A percentile compares a stretch with the other conserved stretches of the same genome.
Conservation (phyloP, 2,888 invertebrate genomes). For the Peribatodes rhomboidaria region DNA sequence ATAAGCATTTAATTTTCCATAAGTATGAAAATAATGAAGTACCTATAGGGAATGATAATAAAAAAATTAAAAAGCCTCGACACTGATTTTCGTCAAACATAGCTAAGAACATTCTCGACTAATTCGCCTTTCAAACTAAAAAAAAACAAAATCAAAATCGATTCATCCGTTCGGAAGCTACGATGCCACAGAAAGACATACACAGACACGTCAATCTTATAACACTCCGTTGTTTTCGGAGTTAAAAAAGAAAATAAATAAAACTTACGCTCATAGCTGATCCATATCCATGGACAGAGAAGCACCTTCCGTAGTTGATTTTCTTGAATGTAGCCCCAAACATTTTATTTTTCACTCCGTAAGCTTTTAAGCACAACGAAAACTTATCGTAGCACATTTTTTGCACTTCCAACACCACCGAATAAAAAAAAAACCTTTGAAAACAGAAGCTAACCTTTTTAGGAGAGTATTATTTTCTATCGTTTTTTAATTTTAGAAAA, state of each 20-base stretch:
- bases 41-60: too few relatives aligned
- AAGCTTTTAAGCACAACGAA: constrained; percentile 54
- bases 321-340: constrained; percentile 44
- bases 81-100: too few relatives aligned
- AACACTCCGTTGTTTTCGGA: too few relatives aligned
- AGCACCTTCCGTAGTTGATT: constrained; percentile 57
- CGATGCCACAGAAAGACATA: too few relatives aligned
- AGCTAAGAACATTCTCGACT: too few relatives aligned
- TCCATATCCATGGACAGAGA: constrained; percentile 68
- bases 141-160: too few relatives aligned
- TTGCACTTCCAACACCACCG: constrained; percentile 39
- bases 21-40: too few relatives aligned
- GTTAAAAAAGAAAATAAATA: constrained; percentile 13
- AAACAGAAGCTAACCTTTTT: constrained; percentile 3
- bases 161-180: too few relatives aligned
- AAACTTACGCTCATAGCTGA: constrained; percentile 62
- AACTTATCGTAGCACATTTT: constrained; percentile 70
- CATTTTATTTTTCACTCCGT: constrained; percentile 52
- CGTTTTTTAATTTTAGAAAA: neutral
- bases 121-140: too few relatives aligned
- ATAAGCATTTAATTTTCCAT: too few relatives aligned
- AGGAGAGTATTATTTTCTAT: neutral
- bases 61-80: too few relatives aligned
- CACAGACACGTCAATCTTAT: too few relatives aligned
- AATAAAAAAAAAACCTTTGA: constrained; percentile 18